phyloP scores from a whole-genome alignment of 2,888 invertebrate genomes.

The Corbicula japonica region DNA sequence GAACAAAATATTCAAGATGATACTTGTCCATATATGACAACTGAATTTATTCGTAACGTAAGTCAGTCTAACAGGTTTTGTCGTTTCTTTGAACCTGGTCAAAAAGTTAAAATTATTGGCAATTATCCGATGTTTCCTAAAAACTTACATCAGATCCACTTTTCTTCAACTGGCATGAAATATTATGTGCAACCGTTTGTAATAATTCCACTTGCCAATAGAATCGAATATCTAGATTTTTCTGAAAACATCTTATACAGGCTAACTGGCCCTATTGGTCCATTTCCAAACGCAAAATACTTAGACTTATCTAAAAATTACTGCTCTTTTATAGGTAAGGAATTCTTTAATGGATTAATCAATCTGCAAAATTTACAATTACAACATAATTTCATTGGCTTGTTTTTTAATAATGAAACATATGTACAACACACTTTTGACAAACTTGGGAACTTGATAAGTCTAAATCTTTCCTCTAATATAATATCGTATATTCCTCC shows the following conservation, averaged over 20 bases:
- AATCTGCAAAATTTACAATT: conserved; percentile 6
- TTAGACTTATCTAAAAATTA: conserved; percentile 34
- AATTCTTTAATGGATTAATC: not conserved
- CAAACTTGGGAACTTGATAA: conserved; percentile 1
- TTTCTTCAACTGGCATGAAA: not conserved
- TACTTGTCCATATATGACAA: conserved; percentile 32
- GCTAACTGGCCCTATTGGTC: conserved; percentile 24
- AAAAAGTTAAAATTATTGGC: not conserved
- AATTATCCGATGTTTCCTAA: conserved; percentile 3
- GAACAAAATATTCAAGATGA: not conserved
- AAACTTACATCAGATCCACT: not conserved
- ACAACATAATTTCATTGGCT: conserved; percentile 21
- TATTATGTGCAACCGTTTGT: not conserved
- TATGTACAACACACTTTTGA: conserved; percentile 7
- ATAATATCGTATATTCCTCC: conserved; percentile 18
- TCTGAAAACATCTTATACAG: conserved; percentile 31
- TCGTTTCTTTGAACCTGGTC: not conserved
- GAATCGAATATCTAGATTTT: conserved; percentile 13
- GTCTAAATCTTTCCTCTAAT: conserved; percentile 35
- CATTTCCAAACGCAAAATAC: conserved; percentile 17
- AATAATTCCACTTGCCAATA: not conserved
- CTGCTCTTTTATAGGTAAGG: conserved; percentile 2
- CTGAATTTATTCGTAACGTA: conserved; percentile 19
- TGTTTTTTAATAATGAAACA: not conserved
- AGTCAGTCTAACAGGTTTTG: conserved; percentile 6